Evolutionary conservation across 30 jellyfish, hydroid and myxozoan genomes (phyloP), one percentile per base, ranked within the genome.

Genomic region (Chrysaora quinquecirrha): DNA sequence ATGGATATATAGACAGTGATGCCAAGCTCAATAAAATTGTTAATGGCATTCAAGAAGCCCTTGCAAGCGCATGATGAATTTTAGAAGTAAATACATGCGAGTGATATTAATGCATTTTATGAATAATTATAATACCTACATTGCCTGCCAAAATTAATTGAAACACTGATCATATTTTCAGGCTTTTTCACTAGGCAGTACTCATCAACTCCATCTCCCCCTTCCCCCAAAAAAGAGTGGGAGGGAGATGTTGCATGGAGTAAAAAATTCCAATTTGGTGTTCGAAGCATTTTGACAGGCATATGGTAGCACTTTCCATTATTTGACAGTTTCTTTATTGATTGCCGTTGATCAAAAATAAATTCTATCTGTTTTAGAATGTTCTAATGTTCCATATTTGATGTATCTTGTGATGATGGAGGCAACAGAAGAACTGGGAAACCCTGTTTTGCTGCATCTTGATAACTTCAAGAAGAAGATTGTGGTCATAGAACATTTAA

Each of bases 1-100:
- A 89, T 82, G 97, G 97, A 0, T 89, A 89, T 89, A 93, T 89
- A 28, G 95, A 89, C 32, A 80, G 88, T 34, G 87, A 73, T 49
- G 87, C 88, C 0, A 89, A 89, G 65, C 11, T 89, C 78, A 56
- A 70, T 3, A 89, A 89, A 68, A 89, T 89, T 34, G 67, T 75
- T 48, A 29, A 46, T 20, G 94, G 95, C 85, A 89, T 89, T 9
- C 35, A 75, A 33, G 88, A 63, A n/a, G 95, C 91, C 34, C 78
- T 86, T n/a, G 58, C 24, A 52, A 10, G 7, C 6, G 29, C 24
- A 20, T 52, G 68, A 43, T 6, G 58, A 9, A 43, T 16, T 43
- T 43, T 43, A 9, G 16, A 16, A 6, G 58, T 43, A 16, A 43
- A 6, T 43, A 6, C 16, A 6, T 43, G 58, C 16, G 16, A 43